A percentile compares a stretch with the other conserved stretches of the same genome.
Conservation (phyloP, 2,113 vertebrate species). For the Cinclus mexicanus region DNA sequence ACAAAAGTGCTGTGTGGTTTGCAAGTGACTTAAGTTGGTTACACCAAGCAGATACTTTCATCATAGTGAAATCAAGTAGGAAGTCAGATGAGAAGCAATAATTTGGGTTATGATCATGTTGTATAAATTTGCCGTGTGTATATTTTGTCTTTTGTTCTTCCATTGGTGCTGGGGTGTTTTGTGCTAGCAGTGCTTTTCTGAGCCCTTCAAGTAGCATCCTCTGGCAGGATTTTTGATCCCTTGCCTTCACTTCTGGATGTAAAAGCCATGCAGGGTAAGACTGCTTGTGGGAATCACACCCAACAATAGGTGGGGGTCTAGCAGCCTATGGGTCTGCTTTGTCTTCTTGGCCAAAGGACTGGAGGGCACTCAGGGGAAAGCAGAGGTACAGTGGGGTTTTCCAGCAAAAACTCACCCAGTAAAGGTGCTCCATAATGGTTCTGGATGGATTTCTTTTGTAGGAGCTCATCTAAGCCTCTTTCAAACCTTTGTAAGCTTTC, state of each 20-base stretch:
- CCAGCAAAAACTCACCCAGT: background rate
- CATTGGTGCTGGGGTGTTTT: accelerated
- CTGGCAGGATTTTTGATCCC: background rate
- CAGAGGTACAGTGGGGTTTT: accelerated
- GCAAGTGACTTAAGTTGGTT: background rate
- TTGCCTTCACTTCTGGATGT: background rate
- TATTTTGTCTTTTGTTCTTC: background rate
- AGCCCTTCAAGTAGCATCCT: background rate
- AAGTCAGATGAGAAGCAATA: background rate
- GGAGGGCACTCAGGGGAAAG: background rate
- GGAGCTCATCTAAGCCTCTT: background rate
- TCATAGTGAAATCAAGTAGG: background rate
- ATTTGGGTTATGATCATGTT: background rate
- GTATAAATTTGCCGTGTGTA: background rate
- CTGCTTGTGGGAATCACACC: background rate
- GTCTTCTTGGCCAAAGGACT: background rate
- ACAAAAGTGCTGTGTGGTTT: background rate
- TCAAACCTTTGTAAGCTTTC: background rate
- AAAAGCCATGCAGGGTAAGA: background rate
- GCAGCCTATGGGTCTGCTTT: background rate
- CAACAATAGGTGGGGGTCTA: background rate
- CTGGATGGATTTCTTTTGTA: background rate
- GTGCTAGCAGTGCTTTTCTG: background rate
- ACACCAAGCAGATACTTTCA: background rate
- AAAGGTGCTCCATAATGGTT: background rate